Evolutionary conservation across 2,113 vertebrate species (phyloP).

Genomic region (Rhinolophus sinicus): DNA sequence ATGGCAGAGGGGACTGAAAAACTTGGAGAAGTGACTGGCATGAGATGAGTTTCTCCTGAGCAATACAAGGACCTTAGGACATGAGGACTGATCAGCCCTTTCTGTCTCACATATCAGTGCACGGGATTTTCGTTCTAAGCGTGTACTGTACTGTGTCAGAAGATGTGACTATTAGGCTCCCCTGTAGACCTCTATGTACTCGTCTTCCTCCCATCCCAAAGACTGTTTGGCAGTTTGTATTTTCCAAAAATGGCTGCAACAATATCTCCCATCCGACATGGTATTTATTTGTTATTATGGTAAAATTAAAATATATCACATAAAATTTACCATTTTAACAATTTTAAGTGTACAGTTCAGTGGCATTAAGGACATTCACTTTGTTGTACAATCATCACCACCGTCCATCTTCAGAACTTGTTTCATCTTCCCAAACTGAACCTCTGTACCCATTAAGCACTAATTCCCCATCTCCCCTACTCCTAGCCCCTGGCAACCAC

Average conservation of each 20-base stretch:
- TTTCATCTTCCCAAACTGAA: neutral
- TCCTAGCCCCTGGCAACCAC: neutral
- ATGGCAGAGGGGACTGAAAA: neutral
- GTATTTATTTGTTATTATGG: neutral
- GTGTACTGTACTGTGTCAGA: neutral
- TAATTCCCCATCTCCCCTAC: neutral
- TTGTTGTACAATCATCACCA: neutral
- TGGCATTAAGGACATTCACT: neutral
- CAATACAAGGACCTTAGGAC: neutral
- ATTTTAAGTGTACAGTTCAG: neutral
- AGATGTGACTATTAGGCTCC: neutral
- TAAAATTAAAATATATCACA: neutral
- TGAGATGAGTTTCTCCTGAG: neutral
- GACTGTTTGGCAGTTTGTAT: neutral
- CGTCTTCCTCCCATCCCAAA: neutral
- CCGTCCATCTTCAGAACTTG: neutral
- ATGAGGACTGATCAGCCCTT: neutral
- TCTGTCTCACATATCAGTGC: neutral
- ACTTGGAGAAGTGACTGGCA: neutral
- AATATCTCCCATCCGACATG: neutral
- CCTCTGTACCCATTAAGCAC: neutral
- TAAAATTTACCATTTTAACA: neutral
- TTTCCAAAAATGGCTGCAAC: neutral
- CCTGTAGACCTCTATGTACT: neutral
- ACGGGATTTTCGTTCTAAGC: neutral